phyloP scores from a whole-genome alignment of 2,113 vertebrate species.

The Planiliza haematocheilus region DNA sequence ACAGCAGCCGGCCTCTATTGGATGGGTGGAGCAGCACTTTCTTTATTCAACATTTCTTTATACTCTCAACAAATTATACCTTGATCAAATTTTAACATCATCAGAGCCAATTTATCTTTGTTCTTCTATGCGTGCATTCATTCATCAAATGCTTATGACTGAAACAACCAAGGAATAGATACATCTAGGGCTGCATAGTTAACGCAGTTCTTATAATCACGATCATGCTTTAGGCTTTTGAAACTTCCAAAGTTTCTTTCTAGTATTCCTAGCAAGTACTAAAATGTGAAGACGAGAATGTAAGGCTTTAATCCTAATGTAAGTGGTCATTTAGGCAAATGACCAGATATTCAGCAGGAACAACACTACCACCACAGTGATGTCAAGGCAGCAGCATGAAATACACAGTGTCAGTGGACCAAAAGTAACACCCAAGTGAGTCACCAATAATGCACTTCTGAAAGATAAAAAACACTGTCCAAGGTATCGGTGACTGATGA shows the following conservation, averaged over 20 bases:
- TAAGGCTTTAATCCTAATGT: not conserved
- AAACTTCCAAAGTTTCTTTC: not conserved
- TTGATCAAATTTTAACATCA: slow-evolving; percentile 1
- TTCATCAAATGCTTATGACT: slow-evolving; percentile 11
- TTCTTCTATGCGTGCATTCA: slow-evolving; percentile 2
- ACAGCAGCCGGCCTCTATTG: slow-evolving; percentile 46
- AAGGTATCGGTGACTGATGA: not conserved
- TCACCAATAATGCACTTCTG: not conserved
- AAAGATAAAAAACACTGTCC: not conserved
- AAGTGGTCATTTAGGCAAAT: not conserved
- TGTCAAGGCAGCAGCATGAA: slow-evolving; percentile 6
- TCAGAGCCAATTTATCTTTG: not conserved
- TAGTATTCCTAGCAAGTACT: too few relatives aligned
- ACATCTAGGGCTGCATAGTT: slow-evolving; percentile 34
- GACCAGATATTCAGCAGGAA: too few relatives aligned
- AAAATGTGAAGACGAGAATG: too few relatives aligned
- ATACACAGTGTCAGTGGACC: not conserved
- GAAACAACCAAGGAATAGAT: not conserved
- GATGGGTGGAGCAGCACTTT: slow-evolving; percentile 79
- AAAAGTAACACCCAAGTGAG: slow-evolving; percentile 8
- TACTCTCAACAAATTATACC: not conserved
- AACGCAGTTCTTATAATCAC: slow-evolving; percentile 50
- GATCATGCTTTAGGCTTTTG: slow-evolving; percentile 34
- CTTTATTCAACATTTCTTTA: not conserved
- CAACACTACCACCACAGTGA: not conserved